A percentile compares a stretch with the other conserved stretches of the same genome.
Conservation (phyloP, 2,113 vertebrate genomes). For the Dasypus novemcinctus region DNA sequence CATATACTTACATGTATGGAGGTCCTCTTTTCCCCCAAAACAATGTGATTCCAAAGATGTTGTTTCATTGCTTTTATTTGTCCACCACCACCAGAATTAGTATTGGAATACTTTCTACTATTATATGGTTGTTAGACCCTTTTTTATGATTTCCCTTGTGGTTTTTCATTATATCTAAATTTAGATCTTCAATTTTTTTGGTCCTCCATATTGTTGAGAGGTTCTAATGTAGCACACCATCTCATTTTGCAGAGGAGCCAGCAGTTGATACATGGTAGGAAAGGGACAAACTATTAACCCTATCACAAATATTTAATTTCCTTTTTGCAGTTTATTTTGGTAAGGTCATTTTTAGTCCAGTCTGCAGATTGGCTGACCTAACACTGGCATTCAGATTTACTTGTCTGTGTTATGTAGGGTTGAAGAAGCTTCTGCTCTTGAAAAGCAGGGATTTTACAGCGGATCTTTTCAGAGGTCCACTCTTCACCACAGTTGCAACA, state of each 20-base stretch:
- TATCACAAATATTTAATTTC: neutral
- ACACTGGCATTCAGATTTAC: neutral
- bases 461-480: neutral
- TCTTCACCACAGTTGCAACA: neutral
- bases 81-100: neutral
- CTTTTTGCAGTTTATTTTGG: conserved; percentile 1
- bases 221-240: conserved; percentile 9
- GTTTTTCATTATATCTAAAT: neutral
- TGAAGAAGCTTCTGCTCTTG: neutral
- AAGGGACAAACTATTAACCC: neutral
- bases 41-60: neutral
- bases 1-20: neutral
- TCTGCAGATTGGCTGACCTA: neutral
- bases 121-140: neutral
- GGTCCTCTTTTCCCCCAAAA: neutral
- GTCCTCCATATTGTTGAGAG: neutral
- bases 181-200: conserved; percentile 26
- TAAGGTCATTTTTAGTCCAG: neutral
- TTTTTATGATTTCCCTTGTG: neutral
- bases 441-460: neutral
- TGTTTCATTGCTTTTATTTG: neutral
- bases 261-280: neutral
- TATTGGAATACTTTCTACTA: conserved; percentile 16
- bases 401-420: neutral
- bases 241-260: neutral